Percentiles rank a stretch among this genome's conserved stretches.
Conservation (phyloP, 2,797 vertebrate species). For the Pangasius djambal region DNA sequence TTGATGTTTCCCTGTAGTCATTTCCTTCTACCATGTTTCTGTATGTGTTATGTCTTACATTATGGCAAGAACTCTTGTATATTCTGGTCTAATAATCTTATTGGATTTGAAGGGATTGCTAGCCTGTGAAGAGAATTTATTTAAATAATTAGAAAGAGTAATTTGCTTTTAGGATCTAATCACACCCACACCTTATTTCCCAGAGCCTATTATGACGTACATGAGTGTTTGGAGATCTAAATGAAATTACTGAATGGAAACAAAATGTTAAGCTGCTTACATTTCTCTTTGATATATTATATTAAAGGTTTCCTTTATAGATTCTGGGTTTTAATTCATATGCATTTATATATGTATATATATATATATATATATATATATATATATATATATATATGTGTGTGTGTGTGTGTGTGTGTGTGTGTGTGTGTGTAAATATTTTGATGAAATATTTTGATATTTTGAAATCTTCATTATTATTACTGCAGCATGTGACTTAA, state of each 20-base stretch:
- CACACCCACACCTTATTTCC: slow-evolving; percentile 55
- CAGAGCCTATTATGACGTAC: slow-evolving; percentile 34
- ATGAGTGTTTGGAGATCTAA: slow-evolving; percentile 24
- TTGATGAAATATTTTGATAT: neutral
- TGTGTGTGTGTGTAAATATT: neutral
- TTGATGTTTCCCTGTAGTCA: slow-evolving; percentile 43
- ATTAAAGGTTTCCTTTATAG: neutral
- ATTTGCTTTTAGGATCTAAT: slow-evolving; percentile 63
- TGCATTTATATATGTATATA: too few relatives aligned
- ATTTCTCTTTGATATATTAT: neutral
- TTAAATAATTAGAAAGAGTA: slow-evolving; percentile 59
- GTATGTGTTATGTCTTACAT: slow-evolving; percentile 50
- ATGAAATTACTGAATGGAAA: slow-evolving; percentile 1
- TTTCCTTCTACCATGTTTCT: slow-evolving; percentile 37
- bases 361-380: too few relatives aligned
- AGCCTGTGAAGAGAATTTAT: slow-evolving; percentile 49
- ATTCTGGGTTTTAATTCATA: neutral
- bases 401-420: too few relatives aligned
- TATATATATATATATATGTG: too few relatives aligned
- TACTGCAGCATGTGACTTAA: neutral
- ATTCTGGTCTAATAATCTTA: slow-evolving; percentile 54
- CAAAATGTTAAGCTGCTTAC: slow-evolving; percentile 14
- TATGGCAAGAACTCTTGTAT: slow-evolving; percentile 44
- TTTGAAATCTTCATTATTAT: neutral
- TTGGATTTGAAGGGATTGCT: slow-evolving; percentile 36